phyloP scores from a whole-genome alignment of 92 coral and sea anemone species.

The Phenganax subtilis region DNA sequence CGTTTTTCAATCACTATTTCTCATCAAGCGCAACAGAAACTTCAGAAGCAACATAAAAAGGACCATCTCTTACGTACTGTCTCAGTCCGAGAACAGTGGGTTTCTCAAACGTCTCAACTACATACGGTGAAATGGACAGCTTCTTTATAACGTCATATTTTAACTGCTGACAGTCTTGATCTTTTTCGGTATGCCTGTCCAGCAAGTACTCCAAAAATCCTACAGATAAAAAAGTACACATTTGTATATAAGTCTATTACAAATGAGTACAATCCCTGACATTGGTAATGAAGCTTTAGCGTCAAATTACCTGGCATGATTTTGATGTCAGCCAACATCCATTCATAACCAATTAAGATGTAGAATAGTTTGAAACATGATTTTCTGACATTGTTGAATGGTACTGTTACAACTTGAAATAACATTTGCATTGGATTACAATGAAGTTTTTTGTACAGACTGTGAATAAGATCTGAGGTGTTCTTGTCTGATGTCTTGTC shows the following conservation, averaged over 20 bases:
- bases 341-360: conserved; percentile 74
- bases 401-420: conserved; percentile 69
- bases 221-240: not conserved
- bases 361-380: conserved; percentile 60
- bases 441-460: conserved; percentile 54
- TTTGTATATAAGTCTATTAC: not conserved
- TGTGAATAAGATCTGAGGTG: conserved; percentile 52
- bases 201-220: conserved; percentile 86
- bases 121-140: conserved; percentile 60
- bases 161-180: conserved; percentile 76
- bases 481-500: conserved; percentile 67
- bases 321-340: conserved; percentile 84
- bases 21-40: conserved; percentile 93
- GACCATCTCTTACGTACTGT: conserved; percentile 92
- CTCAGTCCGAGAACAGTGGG: conserved; percentile 76
- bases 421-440: conserved; percentile 62
- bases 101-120: conserved; percentile 68
- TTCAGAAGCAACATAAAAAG: conserved; percentile 79
- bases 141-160: conserved; percentile 79
- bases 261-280: not conserved
- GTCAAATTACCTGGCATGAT: conserved; percentile 70
- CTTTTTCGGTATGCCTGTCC: conserved; percentile 85
- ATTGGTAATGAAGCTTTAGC: not conserved
- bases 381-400: conserved; percentile 79
- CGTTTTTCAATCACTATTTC: conserved; percentile 44